Evolutionary conservation across 2,113 vertebrate species (phyloP).

Genomic region (Sinocyclocheilus maitianheensis): DNA sequence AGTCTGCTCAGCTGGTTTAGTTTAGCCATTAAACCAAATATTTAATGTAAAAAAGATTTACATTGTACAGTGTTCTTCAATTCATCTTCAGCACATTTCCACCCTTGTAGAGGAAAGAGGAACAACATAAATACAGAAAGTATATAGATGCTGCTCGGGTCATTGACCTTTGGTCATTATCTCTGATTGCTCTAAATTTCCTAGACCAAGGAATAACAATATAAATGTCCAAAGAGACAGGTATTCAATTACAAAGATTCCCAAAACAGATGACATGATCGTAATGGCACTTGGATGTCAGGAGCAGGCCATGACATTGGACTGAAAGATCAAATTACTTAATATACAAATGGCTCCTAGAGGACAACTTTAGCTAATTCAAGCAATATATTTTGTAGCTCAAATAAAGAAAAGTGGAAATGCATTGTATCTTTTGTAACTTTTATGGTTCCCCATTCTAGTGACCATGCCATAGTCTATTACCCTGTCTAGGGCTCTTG

Average conservation of each 20-base stretch:
- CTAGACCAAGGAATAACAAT: background rate
- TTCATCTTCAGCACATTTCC: background rate
- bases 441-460: background rate
- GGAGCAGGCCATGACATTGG: background rate
- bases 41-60: background rate
- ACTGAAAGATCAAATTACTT: background rate
- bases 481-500: constrained; percentile 32
- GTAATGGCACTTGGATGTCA: constrained; percentile 2
- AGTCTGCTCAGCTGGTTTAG: background rate
- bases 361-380: background rate
- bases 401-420: background rate
- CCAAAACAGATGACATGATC: constrained; percentile 1
- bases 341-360: background rate
- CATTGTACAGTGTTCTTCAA: background rate
- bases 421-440: background rate
- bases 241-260: constrained; percentile 6
- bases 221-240: background rate
- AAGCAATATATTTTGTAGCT: constrained; percentile 7
- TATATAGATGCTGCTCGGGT: background rate
- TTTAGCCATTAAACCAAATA: background rate
- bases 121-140: background rate
- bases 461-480: background rate
- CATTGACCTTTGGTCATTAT: background rate
- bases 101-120: background rate
- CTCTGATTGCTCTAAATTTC: background rate